Base-by-base conservation (phyloP, 1,140 invertebrate species). In the Macrocentrus cingulum region DNA sequence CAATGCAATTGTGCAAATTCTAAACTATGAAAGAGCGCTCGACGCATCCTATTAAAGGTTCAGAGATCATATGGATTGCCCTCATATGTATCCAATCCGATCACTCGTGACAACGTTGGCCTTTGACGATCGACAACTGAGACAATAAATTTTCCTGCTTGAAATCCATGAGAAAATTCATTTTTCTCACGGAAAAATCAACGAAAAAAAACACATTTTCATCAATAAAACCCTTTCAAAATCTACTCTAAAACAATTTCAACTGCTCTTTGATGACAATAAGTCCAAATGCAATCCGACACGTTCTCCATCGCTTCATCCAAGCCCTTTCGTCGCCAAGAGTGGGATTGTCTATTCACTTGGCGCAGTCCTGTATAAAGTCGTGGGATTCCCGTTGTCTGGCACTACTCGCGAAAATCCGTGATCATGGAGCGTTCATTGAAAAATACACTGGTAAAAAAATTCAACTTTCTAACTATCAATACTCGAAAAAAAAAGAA, bases 1-100 rank as follows among this genome's bases (percentile, higher is more conserved):
- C 22, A 20, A 44, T 56, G 16, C 29, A 39, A 45, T 44, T 2
- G 18, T 34, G 37, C 0, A 32, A 56, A 16, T 19, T 15, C 37
- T 32, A 8, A 32, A 51, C 62, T 52, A 65, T 53, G 48, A 72
- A 62, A 66, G 65, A 70, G 65, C 19, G 48, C 65, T n/a, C 64
- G 70, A 69, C 66, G 71, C 66, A 75, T 74, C 71, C 68, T 67
- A 70, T 74, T 71, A 70, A 66, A 72, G 66, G 70, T 72, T 69
- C 67, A 69, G 56, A 74, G 73, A 74, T 74, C 69, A 62, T 59
- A 63, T 68, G 53, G 55, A 39, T n/a, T 60, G 53, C 53, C 48
- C 48, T 61, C 34, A 34, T 52, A 61, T 44, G 13, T 29, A 58
- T 51, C 22, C 56, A 41, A 57, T 57, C 55, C 44, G 46, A 42